Base-by-base conservation (phyloP, 2,888 invertebrate genomes). In the Eupithecia insigniata region DNA sequence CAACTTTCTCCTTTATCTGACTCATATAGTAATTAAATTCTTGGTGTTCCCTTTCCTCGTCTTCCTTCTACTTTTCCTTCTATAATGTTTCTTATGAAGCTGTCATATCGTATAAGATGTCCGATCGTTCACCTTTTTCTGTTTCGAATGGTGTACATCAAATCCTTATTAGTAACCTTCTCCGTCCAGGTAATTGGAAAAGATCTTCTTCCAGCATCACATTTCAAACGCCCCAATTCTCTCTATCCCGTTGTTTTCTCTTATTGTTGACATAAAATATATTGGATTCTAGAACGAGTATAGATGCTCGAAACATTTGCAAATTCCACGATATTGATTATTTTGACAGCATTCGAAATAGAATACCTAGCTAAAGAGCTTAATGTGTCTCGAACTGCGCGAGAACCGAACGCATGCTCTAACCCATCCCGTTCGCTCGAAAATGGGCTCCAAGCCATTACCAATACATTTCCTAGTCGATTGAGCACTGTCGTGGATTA, bases 401-500 rank as follows among this genome's bases (percentile, higher is more conserved):
- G 18, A 34, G 32, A 62, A 34, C 12, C 18, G n/a, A 36, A 36
- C 36, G 34, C 22, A 64, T 26, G 16, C 14, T n/a, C 32, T 22
- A 64, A 64, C 39, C 36, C 64, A 64, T 22, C 36, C 34, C 14
- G n/a, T 64, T 34, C 22, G 22, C 22, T 51, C 64, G 22, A 64
- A 64, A 22, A 36, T 34, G 36, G 22, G 14, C 64, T 62, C 61
- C 39, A 64, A 34, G 16, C 64, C 22, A 34, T 26, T 16, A 64
- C 36, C 64, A 64, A 64, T 64, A 64, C 36, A 36, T 64, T 39
- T 26, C 36, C 36, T 64, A 26, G 16, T 36, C 64, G 26, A 36
- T 39, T 64, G 36, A 64, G 16, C 64, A 22, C 28, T 60, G 30
- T 36, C 36, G 64, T 64, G 64, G 64, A 64, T 64, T 36, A 36